Conservation (phyloP, 1,140 invertebrate genomes). For the Panagrolaimus sp. region DNA sequence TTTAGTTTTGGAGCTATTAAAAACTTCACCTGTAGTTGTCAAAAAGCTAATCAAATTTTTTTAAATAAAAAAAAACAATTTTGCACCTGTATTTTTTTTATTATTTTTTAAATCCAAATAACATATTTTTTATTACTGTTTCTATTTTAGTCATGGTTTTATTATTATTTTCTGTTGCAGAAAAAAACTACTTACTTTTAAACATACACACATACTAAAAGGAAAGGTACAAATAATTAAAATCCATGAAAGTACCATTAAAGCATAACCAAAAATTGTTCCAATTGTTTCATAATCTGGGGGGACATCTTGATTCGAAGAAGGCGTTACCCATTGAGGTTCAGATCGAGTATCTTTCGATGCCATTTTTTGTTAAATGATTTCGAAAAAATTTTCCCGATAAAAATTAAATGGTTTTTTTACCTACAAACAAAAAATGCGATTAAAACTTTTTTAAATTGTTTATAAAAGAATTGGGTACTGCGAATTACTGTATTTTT, state of each 20-base stretch:
- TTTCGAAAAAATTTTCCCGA: neutral
- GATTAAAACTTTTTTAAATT: no score
- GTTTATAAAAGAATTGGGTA: no score
- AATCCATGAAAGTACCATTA: constrained; percentile 61
- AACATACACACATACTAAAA: constrained; percentile 76
- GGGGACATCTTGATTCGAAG: constrained; percentile 58
- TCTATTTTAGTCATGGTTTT: no score
- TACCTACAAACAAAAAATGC: neutral
- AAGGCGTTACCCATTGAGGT: constrained; percentile 57
- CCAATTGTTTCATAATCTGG: constrained; percentile 59
- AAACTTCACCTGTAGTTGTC: no score
- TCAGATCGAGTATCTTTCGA: constrained; percentile 51
- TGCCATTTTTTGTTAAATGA: neutral
- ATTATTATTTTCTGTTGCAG: no score
- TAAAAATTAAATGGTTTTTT: neutral
- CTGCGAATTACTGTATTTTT: no score
- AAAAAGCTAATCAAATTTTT: no score
- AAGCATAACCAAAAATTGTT: constrained; percentile 58
- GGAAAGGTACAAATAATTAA: constrained; percentile 73
- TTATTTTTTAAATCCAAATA: no score
- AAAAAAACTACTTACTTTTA: constrained; percentile 67
- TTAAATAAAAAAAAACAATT: no score
- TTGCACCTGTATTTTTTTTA: no score
- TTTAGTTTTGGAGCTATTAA: no score
- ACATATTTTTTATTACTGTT: no score